These are phyloP conservation scores for Mionectes olivaceus DNA, from an alignment of 2,797 vertebrate species.

Conservation along the genomic window DNA sequence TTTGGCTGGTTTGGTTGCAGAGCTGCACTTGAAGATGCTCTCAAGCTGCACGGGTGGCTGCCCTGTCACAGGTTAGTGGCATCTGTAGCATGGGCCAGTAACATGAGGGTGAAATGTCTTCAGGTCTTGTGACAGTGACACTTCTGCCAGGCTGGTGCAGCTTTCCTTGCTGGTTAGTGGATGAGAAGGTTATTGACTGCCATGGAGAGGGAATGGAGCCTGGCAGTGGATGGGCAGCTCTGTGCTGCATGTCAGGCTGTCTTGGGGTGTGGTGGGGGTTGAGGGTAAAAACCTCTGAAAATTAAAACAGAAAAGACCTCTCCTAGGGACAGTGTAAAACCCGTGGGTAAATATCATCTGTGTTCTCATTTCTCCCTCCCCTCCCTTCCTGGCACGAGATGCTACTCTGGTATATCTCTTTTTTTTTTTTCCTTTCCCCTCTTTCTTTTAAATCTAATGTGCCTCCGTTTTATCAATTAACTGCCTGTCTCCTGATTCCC, in stretches of 20 bases:
- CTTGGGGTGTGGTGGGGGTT: neutral
- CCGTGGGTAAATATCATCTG: neutral
- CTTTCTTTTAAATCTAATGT: neutral
- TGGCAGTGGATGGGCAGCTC: fast-evolving
- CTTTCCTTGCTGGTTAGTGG: neutral
- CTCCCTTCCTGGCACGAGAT: neutral
- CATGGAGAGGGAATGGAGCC: fast-evolving
- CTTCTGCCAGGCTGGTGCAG: neutral
- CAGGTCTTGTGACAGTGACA: neutral
- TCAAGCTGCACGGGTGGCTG: neutral
- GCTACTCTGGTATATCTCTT: neutral
- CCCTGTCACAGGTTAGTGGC: neutral
- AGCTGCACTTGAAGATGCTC: neutral
- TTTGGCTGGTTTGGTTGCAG: neutral
- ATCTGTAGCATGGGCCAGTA: fast-evolving
- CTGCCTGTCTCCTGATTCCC: slow-evolving; percentile 46
- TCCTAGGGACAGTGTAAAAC: neutral
- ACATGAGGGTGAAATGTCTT: neutral
- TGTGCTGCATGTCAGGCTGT: neutral
- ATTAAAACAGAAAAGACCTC: neutral
- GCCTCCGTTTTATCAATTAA: slow-evolving; percentile 40
- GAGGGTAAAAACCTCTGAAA: neutral
- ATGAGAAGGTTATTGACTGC: neutral
- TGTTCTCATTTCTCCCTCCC: neutral
- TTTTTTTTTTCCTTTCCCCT: fast-evolving